Base-by-base conservation (phyloP, 1,140 invertebrate species). In the Brachionus rotundiformis region DNA sequence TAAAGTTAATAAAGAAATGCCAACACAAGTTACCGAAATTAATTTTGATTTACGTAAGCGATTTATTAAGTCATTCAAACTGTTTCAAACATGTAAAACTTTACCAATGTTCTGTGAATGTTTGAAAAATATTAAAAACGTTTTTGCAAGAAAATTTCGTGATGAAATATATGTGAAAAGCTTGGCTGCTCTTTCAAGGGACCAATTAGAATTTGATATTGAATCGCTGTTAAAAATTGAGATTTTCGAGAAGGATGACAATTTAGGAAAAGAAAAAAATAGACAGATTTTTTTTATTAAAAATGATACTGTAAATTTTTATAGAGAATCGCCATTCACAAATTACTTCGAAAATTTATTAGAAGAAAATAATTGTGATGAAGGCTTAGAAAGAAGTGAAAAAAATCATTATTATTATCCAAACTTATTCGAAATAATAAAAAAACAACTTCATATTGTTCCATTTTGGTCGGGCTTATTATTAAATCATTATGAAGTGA, bases 211-310 rank as follows among this genome's bases (percentile, higher is more conserved):
- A 36, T 68, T 68, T 16, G 16, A 36, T 10, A 19, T 33, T 10
- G 36, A 39, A 39, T 39, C 36, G 36, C 4, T 39, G 36, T 39
- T 39, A 39, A 39, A 39, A 39, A 39, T 39, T 39, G 36, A 39
- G 36, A 39, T 39, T 4, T 39, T 39, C 36, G 36, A 39, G 2
- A 39, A 39, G 36, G 36, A 39, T 39, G 36, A 39, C 1, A 39
- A 39, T 39, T 39, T 39, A 39, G 2, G 36, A 39, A 39, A 39
- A 39, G 36, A 1, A 39, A 39, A 39, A 39, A 39, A 39, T 4
- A 39, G 36, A 39, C 36, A 39, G 27, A 68, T 68, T 68, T 68
- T 33, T 68, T 68, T 68, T 33, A 33, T 68, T 13, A 33, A 68
- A 16, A 68, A 68, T 16, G 1, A 7, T 13, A 33, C 13, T 33